These are phyloP conservation scores for Leptodactylus fallax DNA, from an alignment of 2,797 vertebrate genomes.

Conservation along the genomic window DNA sequence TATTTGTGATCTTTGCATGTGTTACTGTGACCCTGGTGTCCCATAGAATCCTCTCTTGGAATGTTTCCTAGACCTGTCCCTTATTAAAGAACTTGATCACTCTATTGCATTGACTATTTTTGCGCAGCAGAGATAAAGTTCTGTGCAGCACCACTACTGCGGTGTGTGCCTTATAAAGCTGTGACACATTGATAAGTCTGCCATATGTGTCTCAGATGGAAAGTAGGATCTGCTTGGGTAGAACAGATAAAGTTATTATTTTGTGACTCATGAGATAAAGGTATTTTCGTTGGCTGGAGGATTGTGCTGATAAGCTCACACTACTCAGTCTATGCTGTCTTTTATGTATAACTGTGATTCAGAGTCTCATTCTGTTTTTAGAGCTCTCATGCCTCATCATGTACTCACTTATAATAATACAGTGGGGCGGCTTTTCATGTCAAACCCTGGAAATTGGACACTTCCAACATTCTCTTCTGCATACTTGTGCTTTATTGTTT, in stretches of 20 bases:
- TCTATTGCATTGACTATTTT: neutral
- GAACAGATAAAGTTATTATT: neutral
- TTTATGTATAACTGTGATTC: neutral
- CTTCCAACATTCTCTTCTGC: neutral
- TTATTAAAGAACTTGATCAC: neutral
- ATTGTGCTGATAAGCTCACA: neutral
- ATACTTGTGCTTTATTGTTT: neutral
- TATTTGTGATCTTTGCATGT: neutral
- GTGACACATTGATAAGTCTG: neutral
- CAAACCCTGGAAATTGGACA: neutral
- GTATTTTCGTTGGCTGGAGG: neutral
- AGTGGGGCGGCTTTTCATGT: neutral
- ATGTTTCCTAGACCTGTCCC: no score
- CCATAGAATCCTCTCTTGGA: neutral
- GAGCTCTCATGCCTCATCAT: neutral
- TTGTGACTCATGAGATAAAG: slow-evolving; percentile 4
- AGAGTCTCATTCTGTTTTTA: neutral
- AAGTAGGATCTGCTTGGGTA: neutral
- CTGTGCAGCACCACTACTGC: neutral
- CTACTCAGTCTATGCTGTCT: no score
- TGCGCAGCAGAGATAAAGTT: neutral
- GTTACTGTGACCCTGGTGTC: neutral
- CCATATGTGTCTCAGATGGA: neutral
- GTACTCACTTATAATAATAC: slow-evolving; percentile 1
- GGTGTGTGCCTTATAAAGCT: neutral